A percentile compares a stretch with the other conserved stretches of the same genome.
Evolutionary conservation across 2,113 vertebrate genomes (phyloP).

Genomic region (Mus musculus): DNA sequence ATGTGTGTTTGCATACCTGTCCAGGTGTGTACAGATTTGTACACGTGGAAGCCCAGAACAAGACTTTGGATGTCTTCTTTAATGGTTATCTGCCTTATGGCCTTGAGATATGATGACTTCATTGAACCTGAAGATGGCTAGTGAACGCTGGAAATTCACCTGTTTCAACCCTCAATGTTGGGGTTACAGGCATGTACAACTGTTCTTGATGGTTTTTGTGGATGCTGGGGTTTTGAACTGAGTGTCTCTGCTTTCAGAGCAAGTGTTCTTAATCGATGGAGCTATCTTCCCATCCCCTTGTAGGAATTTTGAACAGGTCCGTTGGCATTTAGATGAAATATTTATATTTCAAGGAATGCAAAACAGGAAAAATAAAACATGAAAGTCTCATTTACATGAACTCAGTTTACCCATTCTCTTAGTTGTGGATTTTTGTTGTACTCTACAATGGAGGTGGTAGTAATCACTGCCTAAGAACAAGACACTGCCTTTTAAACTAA

Average conservation of each 20-base stretch:
- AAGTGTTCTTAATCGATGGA: not conserved
- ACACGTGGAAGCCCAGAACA: not conserved
- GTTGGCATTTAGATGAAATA: not conserved
- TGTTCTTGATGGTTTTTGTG: not conserved
- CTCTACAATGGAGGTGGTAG: too few species aligned
- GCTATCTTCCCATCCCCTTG: too few species aligned
- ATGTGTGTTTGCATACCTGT: not conserved
- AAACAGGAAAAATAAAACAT: not conserved
- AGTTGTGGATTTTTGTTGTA: not conserved
- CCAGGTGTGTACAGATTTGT: not conserved
- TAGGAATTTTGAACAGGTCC: not conserved
- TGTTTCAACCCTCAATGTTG: not conserved
- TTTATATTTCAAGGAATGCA: not conserved
- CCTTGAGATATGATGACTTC: not conserved
- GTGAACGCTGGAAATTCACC: not conserved
- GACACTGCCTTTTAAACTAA: not conserved
- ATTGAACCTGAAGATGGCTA: not conserved
- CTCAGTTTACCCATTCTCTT: not conserved
- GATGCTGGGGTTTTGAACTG: too few species aligned
- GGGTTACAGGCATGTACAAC: not conserved
- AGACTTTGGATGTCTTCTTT: not conserved
- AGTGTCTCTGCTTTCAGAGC: not conserved
- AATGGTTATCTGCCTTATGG: not conserved
- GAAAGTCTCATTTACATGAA: not conserved
- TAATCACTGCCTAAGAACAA: not conserved